phyloP scores from a whole-genome alignment of 53 echinoderm and acorn worm species.

The Astropecten irregularis region DNA sequence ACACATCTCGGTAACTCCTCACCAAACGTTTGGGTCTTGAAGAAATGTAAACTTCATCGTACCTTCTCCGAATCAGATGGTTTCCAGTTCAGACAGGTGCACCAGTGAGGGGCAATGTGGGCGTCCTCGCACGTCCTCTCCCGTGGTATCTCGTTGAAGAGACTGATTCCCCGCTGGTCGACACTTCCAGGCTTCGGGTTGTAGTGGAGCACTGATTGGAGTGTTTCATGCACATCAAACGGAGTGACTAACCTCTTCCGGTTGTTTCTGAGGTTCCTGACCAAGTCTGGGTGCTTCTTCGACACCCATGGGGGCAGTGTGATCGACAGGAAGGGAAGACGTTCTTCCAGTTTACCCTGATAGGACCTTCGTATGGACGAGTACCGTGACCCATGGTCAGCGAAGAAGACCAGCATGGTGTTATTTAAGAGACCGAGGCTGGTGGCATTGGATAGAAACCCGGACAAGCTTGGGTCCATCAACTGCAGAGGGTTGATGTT shows the following conservation, averaged over 20 bases:
- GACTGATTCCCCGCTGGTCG: constrained; percentile 41
- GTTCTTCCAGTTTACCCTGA: constrained; percentile 72
- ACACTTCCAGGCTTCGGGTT: not conserved
- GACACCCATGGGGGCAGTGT: constrained; percentile 50
- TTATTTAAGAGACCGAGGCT: constrained; percentile 43
- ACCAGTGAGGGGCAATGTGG: constrained; percentile 56
- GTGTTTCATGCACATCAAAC: constrained; percentile 61
- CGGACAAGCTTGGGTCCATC: constrained; percentile 44
- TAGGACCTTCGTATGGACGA: constrained; percentile 39
- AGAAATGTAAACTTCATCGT: too few relatives aligned
- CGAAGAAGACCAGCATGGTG: constrained; percentile 48
- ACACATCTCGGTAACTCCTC: too few relatives aligned
- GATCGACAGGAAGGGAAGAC: constrained; percentile 60
- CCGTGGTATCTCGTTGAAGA: constrained; percentile 58
- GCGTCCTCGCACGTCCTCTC: constrained; percentile 54
- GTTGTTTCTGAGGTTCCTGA: constrained; percentile 43
- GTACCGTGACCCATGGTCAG: constrained; percentile 66
- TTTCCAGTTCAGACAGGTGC: constrained; percentile 61
- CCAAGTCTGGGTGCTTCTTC: constrained; percentile 10
- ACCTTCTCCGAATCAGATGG: constrained; percentile 20
- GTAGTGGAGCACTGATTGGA: constrained; percentile 38
- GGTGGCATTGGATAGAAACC: constrained; percentile 11
- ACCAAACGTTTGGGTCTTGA: too few relatives aligned
- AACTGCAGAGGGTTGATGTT: constrained; percentile 53
- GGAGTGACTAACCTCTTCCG: constrained; percentile 51